A percentile compares a stretch with the other conserved stretches of the same genome.
Conservation (phyloP, 1,140 invertebrate genomes). For the Lepidostoma basale region DNA sequence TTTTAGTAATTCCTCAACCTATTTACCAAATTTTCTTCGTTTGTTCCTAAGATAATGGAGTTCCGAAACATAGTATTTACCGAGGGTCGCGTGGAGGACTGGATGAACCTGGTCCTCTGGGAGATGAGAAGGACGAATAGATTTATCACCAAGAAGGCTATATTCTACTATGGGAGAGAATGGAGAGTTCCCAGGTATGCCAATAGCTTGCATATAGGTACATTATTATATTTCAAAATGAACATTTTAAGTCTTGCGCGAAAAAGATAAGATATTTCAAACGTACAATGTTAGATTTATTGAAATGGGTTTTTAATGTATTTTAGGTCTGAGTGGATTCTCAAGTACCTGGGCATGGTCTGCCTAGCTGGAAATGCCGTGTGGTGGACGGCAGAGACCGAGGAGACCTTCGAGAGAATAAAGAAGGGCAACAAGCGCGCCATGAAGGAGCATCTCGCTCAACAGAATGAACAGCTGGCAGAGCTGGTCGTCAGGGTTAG, state of each 20-base stretch:
- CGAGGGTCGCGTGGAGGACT: conserved; percentile 81
- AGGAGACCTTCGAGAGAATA: conserved; percentile 83
- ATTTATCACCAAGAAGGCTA: conserved; percentile 85
- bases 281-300: too few relatives aligned
- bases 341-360: conserved; percentile 88
- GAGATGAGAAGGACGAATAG: conserved; percentile 87
- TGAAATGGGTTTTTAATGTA: too few relatives aligned
- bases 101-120: conserved; percentile 83
- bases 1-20: neutral
- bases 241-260: too few relatives aligned
- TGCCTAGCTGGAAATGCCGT: conserved; percentile 84
- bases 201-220: too few relatives aligned
- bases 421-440: conserved; percentile 77
- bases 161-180: conserved; percentile 82
- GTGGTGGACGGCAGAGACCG: conserved; percentile 94
- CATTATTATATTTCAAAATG: too few relatives aligned
- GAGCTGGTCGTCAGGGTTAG: conserved; percentile 79
- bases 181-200: conserved; percentile 66
- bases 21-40: neutral
- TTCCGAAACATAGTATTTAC: conserved; percentile 67
- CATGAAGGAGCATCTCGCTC: conserved; percentile 87
- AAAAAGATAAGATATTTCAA: too few relatives aligned
- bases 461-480: conserved; percentile 82
- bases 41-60: conserved; percentile 67
- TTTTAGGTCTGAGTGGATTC: conserved; percentile 79